Evolutionary conservation across 2,113 vertebrate genomes (phyloP).

Genomic region (Cyanoderma ruficeps): DNA sequence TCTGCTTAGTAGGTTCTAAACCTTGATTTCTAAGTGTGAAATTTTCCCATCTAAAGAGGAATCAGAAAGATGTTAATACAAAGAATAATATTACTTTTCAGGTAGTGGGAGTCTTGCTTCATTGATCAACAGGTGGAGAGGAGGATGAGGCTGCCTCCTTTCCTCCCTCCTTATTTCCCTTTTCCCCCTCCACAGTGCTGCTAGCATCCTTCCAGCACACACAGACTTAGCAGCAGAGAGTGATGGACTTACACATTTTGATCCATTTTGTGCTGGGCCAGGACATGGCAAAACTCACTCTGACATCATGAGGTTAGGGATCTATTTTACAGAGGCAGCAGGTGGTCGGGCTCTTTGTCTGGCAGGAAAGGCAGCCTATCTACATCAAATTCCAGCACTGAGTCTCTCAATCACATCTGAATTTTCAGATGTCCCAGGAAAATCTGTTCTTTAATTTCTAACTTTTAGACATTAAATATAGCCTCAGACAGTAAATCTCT

Average conservation of each 20-base stretch:
- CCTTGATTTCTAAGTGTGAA: neutral
- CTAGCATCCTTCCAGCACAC: neutral
- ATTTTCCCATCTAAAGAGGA: neutral
- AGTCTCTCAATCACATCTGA: neutral
- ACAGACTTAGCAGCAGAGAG: neutral
- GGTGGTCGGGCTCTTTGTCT: neutral
- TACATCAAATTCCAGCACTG: conserved; percentile 29
- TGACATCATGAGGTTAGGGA: conserved; percentile 15
- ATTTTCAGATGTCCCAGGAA: conserved; percentile 19
- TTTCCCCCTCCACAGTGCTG: neutral
- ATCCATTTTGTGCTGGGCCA: neutral
- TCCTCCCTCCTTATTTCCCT: neutral
- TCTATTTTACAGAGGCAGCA: conserved; percentile 33
- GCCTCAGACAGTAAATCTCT: neutral
- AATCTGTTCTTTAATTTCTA: neutral
- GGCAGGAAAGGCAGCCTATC: conserved; percentile 5
- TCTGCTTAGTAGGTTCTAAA: neutral
- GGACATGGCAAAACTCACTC: neutral
- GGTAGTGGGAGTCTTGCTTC: neutral
- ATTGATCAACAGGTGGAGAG: neutral
- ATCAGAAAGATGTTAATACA: neutral
- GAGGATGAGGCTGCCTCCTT: neutral
- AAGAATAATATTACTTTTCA: neutral
- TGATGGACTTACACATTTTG: neutral
- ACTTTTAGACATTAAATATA: neutral